Conservation (phyloP, 2,888 invertebrate genomes). For the Conistra vaccinii region DNA sequence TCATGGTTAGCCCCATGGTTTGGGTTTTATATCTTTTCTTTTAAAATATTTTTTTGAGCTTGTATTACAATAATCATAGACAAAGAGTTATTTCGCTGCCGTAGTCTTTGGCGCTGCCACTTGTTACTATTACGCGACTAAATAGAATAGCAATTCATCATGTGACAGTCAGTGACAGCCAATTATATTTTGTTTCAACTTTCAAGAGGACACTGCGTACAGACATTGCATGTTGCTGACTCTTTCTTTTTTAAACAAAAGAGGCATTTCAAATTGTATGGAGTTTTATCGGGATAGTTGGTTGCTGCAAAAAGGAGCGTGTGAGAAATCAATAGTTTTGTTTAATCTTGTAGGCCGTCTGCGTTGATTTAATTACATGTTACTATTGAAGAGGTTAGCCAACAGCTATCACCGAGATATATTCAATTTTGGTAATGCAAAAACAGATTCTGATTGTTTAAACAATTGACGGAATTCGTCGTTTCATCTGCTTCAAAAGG, state of each 20-base stretch:
- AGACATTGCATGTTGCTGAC: not conserved
- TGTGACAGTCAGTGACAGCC: not conserved
- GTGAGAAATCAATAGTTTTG: conserved; percentile 41
- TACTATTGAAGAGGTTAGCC: not conserved
- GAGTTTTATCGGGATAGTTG: not conserved
- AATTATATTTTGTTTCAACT: conserved; percentile 27
- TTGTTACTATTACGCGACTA: conserved; percentile 19
- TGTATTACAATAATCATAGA: conserved; percentile 1
- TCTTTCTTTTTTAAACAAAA: not conserved
- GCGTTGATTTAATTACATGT: not conserved
- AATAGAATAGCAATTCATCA: not conserved
- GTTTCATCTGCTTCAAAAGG: conserved; percentile 47
- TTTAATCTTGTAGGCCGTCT: not conserved
- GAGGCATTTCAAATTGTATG: not conserved
- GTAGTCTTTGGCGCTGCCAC: conserved; percentile 37
- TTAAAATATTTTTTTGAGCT: no score
- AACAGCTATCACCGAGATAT: not conserved
- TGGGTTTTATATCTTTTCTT: no score
- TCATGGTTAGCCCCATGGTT: no score
- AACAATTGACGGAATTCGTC: conserved; percentile 33
- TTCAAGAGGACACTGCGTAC: not conserved
- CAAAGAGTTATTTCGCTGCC: not conserved
- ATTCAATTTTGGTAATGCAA: conserved; percentile 20
- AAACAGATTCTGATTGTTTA: conserved; percentile 13
- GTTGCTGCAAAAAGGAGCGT: conserved; percentile 7